Percentiles rank a stretch among this genome's conserved stretches.
phyloP scores from a whole-genome alignment of 2,797 vertebrate species.

The Rhinella marina region DNA sequence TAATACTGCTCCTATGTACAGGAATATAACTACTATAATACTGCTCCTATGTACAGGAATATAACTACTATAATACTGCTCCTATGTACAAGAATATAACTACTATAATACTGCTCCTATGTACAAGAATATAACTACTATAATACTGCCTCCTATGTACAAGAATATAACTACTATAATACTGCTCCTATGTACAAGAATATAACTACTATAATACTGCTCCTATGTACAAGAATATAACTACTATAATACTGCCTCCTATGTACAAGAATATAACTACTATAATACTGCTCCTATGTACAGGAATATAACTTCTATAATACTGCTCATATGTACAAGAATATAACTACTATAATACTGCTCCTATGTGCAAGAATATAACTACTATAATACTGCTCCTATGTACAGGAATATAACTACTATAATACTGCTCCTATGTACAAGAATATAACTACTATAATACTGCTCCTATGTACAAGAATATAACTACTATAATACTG shows the following conservation, averaged over 20 bases:
- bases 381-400: background rate
- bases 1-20: background rate
- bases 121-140: slow-evolving; percentile 2
- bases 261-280: background rate
- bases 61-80: background rate
- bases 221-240: background rate
- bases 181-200: background rate
- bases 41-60: background rate
- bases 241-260: background rate
- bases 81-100: background rate
- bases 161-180: background rate
- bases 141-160: background rate
- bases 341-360: too few relatives aligned
- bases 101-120: background rate
- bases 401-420: background rate
- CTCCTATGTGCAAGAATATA: background rate
- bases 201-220: background rate
- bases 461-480: background rate
- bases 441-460: background rate
- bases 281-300: background rate
- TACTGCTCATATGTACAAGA: background rate
- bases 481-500: background rate
- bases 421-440: background rate
- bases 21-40: background rate
- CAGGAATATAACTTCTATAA: background rate